Evolutionary conservation across 2,888 invertebrate species (phyloP).

Genomic region (Theristus sp.): DNA sequence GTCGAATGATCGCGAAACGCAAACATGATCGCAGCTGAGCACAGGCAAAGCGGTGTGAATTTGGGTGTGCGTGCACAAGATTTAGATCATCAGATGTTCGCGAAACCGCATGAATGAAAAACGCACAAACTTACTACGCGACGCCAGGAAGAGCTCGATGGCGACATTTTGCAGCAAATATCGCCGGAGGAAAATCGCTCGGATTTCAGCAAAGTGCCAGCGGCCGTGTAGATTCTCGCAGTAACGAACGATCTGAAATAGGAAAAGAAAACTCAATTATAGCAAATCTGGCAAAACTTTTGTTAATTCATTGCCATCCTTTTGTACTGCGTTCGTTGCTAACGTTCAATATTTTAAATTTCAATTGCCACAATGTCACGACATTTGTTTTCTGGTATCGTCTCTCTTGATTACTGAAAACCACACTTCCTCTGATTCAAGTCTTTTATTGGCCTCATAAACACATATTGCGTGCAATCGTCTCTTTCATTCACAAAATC

Average conservation of each 20-base stretch:
- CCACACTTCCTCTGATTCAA: too few species aligned
- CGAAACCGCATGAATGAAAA: too few species aligned
- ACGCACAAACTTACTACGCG: conserved; percentile 92
- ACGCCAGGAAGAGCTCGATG: conserved; percentile 93
- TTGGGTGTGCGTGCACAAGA: background rate
- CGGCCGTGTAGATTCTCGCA: conserved; percentile 96
- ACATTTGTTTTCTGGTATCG: too few species aligned
- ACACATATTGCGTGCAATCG: too few species aligned
- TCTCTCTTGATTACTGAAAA: too few species aligned
- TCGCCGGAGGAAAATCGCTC: conserved; percentile 89
- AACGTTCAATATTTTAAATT: too few species aligned
- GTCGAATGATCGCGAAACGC: conserved; percentile 90
- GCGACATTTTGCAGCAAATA: conserved; percentile 84
- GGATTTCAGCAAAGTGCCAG: conserved; percentile 98
- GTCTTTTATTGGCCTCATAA: too few species aligned
- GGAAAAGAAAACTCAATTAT: background rate
- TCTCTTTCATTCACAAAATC: too few species aligned
- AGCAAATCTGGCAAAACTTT: background rate
- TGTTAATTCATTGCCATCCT: too few species aligned
- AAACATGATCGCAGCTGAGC: conserved; percentile 91
- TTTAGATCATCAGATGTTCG: background rate
- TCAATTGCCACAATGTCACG: too few species aligned
- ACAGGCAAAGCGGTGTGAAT: conserved; percentile 9
- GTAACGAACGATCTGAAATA: conserved; percentile 70
- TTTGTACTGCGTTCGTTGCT: too few species aligned